Evolutionary conservation across 1,140 invertebrate species (phyloP).

Genomic region (Cataglyphis hispanica): DNA sequence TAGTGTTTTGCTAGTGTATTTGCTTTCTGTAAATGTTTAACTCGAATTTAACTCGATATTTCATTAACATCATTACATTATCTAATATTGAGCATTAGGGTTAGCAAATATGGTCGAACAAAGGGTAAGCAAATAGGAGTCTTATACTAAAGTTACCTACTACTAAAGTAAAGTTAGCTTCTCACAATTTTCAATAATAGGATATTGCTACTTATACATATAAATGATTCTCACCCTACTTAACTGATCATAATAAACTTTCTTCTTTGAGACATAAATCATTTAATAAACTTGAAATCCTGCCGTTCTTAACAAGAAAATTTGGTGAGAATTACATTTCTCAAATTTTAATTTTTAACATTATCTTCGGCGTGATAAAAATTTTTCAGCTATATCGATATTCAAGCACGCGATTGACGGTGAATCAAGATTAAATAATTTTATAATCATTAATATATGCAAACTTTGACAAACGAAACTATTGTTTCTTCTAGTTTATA

Average conservation of each 20-base stretch:
- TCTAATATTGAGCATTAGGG: slow-evolving; percentile 53
- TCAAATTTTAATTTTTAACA: not conserved
- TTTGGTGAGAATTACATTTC: not conserved
- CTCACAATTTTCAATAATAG: slow-evolving; percentile 44
- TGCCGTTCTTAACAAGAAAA: not conserved
- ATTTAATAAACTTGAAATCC: not conserved
- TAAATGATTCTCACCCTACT: not conserved
- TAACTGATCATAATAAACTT: not conserved
- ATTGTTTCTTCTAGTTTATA: not conserved
- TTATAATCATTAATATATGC: too few relatives aligned
- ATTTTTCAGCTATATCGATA: not conserved
- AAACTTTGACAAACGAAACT: not conserved
- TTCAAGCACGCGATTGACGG: not conserved
- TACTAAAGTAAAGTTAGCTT: slow-evolving; percentile 27
- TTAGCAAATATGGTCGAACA: slow-evolving; percentile 50
- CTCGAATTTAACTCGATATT: slow-evolving; percentile 53
- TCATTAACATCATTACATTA: slow-evolving; percentile 47
- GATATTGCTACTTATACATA: not conserved
- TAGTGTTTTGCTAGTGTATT: not conserved
- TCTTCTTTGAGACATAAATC: not conserved
- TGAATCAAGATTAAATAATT: slow-evolving; percentile 26
- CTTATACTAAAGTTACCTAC: slow-evolving; percentile 4
- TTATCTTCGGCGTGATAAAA: not conserved
- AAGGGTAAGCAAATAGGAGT: slow-evolving; percentile 53
- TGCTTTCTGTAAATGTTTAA: slow-evolving; percentile 52